Evolutionary conservation across 2,888 invertebrate species (phyloP).

Genomic region (Apotomis turbidana): DNA sequence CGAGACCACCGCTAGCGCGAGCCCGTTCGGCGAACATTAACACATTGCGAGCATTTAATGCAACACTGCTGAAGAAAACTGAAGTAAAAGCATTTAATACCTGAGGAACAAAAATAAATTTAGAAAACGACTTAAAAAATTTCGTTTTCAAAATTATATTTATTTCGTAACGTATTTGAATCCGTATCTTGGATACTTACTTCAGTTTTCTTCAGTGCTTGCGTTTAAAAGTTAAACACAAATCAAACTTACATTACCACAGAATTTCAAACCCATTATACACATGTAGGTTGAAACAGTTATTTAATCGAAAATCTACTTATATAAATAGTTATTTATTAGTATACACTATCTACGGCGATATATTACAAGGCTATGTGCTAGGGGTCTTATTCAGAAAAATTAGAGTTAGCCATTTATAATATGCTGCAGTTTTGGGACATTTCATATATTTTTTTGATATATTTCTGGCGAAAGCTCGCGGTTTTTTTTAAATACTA

Average conservation of each 20-base stretch:
- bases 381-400: not conserved
- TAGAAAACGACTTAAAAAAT: no score
- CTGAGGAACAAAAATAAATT: no score
- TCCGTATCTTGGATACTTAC: not conserved
- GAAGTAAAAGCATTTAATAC: not conserved
- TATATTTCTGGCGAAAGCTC: no score
- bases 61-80: not conserved
- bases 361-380: constrained; percentile 7
- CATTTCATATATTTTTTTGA: no score
- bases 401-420: not conserved
- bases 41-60: not conserved
- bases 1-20: constrained; percentile 33
- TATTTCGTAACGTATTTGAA: no score
- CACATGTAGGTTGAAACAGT: constrained; percentile 7
- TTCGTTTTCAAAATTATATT: no score
- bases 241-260: not conserved
- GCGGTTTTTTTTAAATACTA: no score
- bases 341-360: constrained; percentile 6
- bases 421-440: no score
- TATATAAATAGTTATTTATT: constrained; percentile 24
- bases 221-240: not conserved
- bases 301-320: constrained; percentile 20
- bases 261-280: constrained; percentile 1
- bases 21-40: not conserved
- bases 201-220: not conserved